Evolutionary conservation across 2,888 invertebrate genomes (phyloP).

Genomic region (Clusia tigrina): DNA sequence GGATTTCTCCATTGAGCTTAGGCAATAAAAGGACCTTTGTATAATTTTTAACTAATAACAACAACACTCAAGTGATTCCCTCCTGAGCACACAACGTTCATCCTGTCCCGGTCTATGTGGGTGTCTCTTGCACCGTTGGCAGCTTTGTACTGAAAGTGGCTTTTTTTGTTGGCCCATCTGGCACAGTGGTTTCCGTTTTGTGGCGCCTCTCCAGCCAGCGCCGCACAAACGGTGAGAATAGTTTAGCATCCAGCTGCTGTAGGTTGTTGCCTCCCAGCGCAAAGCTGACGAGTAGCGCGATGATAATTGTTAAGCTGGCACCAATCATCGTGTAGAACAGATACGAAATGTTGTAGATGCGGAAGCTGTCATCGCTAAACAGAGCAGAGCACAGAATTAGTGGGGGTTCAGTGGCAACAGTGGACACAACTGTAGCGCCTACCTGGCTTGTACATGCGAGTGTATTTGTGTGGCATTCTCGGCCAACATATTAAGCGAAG

Average conservation of each 20-base stretch:
- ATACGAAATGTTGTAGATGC: conserved; percentile 77
- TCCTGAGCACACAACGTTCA: too few species aligned
- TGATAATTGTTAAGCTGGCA: conserved; percentile 67
- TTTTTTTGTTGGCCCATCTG: conserved; percentile 31
- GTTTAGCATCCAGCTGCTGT: conserved; percentile 67
- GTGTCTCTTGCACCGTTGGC: conserved; percentile 40
- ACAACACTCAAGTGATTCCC: too few species aligned
- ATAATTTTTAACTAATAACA: too few species aligned
- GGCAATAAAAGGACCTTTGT: too few species aligned
- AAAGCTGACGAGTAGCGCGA: conserved; percentile 68
- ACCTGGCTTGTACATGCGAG: conserved; percentile 38
- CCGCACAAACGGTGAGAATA: conserved; percentile 77
- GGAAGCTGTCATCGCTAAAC: conserved; percentile 51
- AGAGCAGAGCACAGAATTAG: neutral
- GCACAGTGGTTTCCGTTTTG: conserved; percentile 21
- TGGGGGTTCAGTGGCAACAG: too few species aligned
- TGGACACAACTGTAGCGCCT: neutral
- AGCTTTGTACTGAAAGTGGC: conserved; percentile 25
- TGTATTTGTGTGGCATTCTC: conserved; percentile 44
- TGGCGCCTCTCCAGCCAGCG: conserved; percentile 63
- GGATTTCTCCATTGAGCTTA: too few species aligned
- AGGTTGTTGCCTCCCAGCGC: conserved; percentile 67
- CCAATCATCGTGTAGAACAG: conserved; percentile 79
- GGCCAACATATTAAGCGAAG: conserved; percentile 52
- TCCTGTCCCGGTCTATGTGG: conserved; percentile 34